A percentile compares a stretch with the other conserved stretches of the same genome.
These are phyloP conservation scores for Lycorma delicatula DNA, from an alignment of 1,140 invertebrate genomes.

Conservation along the genomic window DNA sequence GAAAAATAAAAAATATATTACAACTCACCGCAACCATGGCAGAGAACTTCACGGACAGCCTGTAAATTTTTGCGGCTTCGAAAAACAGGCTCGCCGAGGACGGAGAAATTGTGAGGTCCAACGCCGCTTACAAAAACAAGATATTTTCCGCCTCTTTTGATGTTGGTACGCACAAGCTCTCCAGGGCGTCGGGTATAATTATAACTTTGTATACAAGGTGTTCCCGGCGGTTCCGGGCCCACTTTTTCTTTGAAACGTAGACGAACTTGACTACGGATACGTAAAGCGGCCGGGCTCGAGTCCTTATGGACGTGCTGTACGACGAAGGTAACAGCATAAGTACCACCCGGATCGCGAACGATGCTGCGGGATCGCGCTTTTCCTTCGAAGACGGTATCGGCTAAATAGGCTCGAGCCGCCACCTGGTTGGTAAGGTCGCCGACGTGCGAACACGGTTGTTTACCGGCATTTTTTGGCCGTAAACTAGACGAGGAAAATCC, in stretches of 20 bases:
- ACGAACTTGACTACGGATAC: slow-evolving; percentile 42
- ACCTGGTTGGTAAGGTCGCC: slow-evolving; percentile 40
- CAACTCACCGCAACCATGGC: slow-evolving; percentile 35
- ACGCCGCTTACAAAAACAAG: slow-evolving; percentile 55
- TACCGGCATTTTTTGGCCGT: not conserved
- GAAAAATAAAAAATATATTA: not conserved
- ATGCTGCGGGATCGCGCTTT: slow-evolving; percentile 52
- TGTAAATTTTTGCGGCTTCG: slow-evolving; percentile 30
- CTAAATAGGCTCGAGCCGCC: slow-evolving; percentile 48
- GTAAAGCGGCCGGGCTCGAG: slow-evolving; percentile 41
- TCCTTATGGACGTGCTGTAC: slow-evolving; percentile 53
- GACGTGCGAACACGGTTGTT: slow-evolving; percentile 25
- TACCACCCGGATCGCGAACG: slow-evolving; percentile 42
- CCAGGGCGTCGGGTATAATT: slow-evolving; percentile 20
- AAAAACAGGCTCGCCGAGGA: slow-evolving; percentile 48
- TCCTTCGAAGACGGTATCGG: slow-evolving; percentile 53
- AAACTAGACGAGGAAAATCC: not conserved
- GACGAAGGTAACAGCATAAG: slow-evolving; percentile 56
- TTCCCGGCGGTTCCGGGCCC: slow-evolving; percentile 20
- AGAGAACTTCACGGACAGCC: slow-evolving; percentile 32
- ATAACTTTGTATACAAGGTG: slow-evolving; percentile 27
- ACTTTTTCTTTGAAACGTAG: slow-evolving; percentile 43
- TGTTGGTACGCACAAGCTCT: slow-evolving; percentile 41
- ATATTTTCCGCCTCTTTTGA: slow-evolving; percentile 53
- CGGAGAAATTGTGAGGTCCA: slow-evolving; percentile 54